These are phyloP conservation scores for Lepidurus couesii DNA, from an alignment of 1,140 invertebrate genomes.

Conservation along the genomic window DNA sequence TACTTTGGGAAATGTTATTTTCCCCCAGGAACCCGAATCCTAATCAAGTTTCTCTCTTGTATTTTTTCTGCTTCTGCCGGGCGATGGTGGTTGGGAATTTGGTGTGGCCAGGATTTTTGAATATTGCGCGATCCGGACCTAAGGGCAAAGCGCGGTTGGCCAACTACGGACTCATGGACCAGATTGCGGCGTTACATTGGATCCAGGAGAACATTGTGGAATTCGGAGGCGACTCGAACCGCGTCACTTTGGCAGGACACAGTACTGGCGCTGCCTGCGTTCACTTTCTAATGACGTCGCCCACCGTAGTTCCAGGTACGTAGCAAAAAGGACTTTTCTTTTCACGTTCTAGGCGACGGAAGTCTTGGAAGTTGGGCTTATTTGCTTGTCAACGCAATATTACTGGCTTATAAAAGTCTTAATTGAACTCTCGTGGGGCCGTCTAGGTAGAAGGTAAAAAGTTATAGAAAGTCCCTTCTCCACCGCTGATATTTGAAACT, in stretches of 20 bases:
- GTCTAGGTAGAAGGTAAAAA: too few relatives aligned
- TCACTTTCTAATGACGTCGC: constrained; percentile 89
- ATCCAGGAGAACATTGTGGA: constrained; percentile 65
- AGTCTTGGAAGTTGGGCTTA: too few relatives aligned
- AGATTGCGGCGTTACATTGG: constrained; percentile 58
- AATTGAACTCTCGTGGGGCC: too few relatives aligned
- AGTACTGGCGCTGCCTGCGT: constrained; percentile 91
- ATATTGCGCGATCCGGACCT: constrained; percentile 68
- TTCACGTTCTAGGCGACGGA: neutral
- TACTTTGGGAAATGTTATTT: too few relatives aligned
- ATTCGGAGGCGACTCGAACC: constrained; percentile 81
- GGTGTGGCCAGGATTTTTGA: constrained; percentile 63
- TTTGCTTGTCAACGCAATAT: too few relatives aligned
- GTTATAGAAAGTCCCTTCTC: too few relatives aligned
- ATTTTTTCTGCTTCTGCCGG: neutral
- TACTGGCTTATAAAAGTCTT: too few relatives aligned
- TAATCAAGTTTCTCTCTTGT: neutral
- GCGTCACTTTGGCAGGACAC: constrained; percentile 86
- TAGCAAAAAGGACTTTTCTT: neutral
- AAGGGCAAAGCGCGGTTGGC: constrained; percentile 71
- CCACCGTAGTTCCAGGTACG: constrained; percentile 76
- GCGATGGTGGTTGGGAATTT: too few relatives aligned
- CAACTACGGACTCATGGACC: constrained; percentile 93
- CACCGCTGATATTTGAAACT: too few relatives aligned
- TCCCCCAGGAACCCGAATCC: neutral